Percentiles rank a stretch among this genome's conserved stretches.
phyloP scores from a whole-genome alignment of 2,888 invertebrate genomes.

The Philhelius pedissequus region DNA sequence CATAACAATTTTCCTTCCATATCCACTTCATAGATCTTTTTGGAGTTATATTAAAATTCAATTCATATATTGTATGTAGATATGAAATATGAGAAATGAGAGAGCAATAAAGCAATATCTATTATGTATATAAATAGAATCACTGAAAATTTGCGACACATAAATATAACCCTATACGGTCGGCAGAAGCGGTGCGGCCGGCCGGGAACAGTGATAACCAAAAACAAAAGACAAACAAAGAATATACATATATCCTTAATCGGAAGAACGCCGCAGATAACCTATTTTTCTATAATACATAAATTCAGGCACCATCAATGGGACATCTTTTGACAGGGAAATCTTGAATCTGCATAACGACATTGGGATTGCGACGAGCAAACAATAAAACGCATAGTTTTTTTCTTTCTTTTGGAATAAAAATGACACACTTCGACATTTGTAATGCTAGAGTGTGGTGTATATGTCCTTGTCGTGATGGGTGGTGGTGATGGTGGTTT shows the following conservation, averaged over 20 bases:
- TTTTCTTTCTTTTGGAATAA: constrained; percentile 24
- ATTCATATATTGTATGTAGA: constrained; percentile 25
- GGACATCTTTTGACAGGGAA: constrained; percentile 43
- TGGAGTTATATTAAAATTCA: constrained; percentile 52
- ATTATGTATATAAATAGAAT: constrained; percentile 25
- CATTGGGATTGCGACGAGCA: constrained; percentile 41
- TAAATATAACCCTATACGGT: too few species aligned
- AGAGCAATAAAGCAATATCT: constrained; percentile 61
- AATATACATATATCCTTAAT: not conserved
- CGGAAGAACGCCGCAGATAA: constrained; percentile 14
- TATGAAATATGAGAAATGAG: too few species aligned
- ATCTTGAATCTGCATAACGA: constrained; percentile 54
- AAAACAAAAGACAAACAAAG: not conserved
- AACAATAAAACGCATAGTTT: constrained; percentile 63
- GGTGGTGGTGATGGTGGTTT: not conserved
- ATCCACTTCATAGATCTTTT: constrained; percentile 13
- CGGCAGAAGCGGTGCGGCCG: too few species aligned
- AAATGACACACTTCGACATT: constrained; percentile 37
- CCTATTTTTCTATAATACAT: constrained; percentile 37
- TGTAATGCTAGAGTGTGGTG: too few species aligned
- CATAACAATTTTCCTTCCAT: not conserved
- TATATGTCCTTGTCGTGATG: not conserved
- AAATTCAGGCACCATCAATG: not conserved
- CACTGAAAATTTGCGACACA: constrained; percentile 43
- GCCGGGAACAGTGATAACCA: too few species aligned